Conservation (phyloP, 2,113 vertebrate genomes). For the Baryphthengus martii region DNA sequence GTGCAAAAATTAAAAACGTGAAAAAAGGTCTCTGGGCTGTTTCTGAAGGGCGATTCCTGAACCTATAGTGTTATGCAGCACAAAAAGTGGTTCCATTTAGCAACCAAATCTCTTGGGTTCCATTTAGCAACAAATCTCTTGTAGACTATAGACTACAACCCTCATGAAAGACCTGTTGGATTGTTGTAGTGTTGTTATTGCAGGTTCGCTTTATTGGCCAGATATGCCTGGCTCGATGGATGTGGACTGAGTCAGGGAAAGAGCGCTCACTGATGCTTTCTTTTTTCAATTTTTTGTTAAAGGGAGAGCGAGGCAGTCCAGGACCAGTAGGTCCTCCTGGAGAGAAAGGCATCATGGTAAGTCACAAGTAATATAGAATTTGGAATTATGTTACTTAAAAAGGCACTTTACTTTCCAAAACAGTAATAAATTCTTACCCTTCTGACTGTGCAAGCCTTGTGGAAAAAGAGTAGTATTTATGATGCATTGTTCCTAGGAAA, state of each 20-base stretch:
- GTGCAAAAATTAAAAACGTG: not conserved
- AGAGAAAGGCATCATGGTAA: conserved; percentile 89
- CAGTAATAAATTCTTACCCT: not conserved
- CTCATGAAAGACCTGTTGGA: not conserved
- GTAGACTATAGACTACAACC: not conserved
- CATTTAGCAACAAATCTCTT: not conserved
- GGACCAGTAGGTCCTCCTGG: conserved; percentile 89
- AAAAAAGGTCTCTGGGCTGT: not conserved
- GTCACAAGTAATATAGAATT: conserved; percentile 6
- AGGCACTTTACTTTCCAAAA: not conserved
- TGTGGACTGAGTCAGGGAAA: not conserved
- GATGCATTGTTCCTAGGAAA: not conserved
- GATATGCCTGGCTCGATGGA: not conserved
- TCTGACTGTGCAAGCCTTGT: not conserved
- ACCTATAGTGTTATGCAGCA: not conserved
- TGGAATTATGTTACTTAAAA: not conserved
- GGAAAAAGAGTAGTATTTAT: not conserved
- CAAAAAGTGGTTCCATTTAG: not conserved
- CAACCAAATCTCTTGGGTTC: not conserved
- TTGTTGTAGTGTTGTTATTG: not conserved
- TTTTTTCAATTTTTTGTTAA: conserved; percentile 30
- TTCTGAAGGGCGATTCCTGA: not conserved
- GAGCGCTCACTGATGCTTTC: not conserved
- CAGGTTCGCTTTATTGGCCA: not conserved
- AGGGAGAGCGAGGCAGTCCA: conserved; percentile 92